Base-by-base conservation (phyloP, 2,888 invertebrate genomes). In the Pocota personata region DNA sequence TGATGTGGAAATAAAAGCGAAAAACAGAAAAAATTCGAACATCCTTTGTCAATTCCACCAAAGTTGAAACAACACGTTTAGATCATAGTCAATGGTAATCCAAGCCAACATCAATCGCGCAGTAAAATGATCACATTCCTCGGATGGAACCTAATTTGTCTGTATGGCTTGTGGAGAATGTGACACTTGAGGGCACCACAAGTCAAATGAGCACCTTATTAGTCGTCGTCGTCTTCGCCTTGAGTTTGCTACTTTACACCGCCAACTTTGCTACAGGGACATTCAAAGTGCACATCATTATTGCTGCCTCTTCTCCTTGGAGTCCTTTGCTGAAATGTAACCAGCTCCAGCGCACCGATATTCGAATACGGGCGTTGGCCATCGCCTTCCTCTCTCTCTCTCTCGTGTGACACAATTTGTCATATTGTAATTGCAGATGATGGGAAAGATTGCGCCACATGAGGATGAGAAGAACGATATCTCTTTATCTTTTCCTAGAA, bases 401-500 rank as follows among this genome's bases (percentile, higher is more conserved):
- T 35, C 48, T 66, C 32, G 30, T 76, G 69, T 76, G 55, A 76
- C 46, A 82, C 69, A 75, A 82, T 82, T 82, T 82, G 82, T 82
- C 82, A 82, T 76, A 82, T 69, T 76, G 82, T 62, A 82, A 82
- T 82, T 69, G 76, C 76, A 82, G 82, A 82, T 64, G 55, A 82
- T 82, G 67, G 21, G 46, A 37, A 62, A 76, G 82, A 82, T 82
- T 82, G 40, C 37, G 43, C 75, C 50, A 67, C 60, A 69, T n/a
- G 69, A 75, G 67, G 14, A 27, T 55, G 75, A 46, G 30, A 46
- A 52, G 12, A 14, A 40, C 30, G 67, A 76, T 80, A 82, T 82
- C 76, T 55, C 55, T 69, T 62, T 60, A 69, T 75, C 75, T 75
- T 69, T 76, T 82, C 82, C 76, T 76, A 82, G 82, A 82, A 69